Conservation (phyloP, 1,140 invertebrate genomes). For the Cyclina sinensis region DNA sequence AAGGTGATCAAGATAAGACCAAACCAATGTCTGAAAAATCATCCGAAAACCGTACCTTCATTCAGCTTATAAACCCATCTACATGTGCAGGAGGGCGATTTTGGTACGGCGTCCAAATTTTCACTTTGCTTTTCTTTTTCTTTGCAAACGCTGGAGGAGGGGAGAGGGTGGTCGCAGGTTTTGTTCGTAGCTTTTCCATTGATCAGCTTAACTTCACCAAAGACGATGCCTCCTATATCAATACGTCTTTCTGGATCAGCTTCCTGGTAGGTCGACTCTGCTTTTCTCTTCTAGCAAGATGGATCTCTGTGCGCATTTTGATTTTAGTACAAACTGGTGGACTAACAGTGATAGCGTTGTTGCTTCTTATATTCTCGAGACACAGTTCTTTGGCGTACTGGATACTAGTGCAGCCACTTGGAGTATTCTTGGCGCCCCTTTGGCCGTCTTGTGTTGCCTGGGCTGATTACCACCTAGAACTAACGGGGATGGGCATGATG, state of each 20-base stretch:
- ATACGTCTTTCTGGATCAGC: conserved; percentile 76
- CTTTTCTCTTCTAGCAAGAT: conserved; percentile 68
- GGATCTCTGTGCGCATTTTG: conserved; percentile 71
- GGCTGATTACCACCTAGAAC: conserved; percentile 71
- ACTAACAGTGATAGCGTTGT: conserved; percentile 42
- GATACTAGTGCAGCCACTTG: conserved; percentile 66
- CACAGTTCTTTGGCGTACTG: conserved; percentile 63
- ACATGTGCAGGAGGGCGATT: conserved; percentile 72
- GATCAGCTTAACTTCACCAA: conserved; percentile 70
- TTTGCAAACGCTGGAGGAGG: conserved; percentile 73
- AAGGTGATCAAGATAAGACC: not conserved
- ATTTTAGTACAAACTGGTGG: conserved; percentile 70
- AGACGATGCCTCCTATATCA: conserved; percentile 70
- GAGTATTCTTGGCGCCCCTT: conserved; percentile 68
- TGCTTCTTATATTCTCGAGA: conserved; percentile 68
- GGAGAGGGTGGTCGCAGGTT: conserved; percentile 74
- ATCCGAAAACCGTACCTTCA: not conserved
- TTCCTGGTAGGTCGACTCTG: conserved; percentile 72
- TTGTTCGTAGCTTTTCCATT: conserved; percentile 73
- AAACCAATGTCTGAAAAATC: not conserved
- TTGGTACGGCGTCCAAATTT: conserved; percentile 71
- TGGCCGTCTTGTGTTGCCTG: conserved; percentile 75
- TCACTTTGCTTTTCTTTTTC: conserved; percentile 72
- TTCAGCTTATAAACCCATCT: conserved; percentile 70
- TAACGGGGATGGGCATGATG: conserved; percentile 74